phyloP scores from a whole-genome alignment of 2,888 invertebrate species.

The Orthonevra nobilis region DNA sequence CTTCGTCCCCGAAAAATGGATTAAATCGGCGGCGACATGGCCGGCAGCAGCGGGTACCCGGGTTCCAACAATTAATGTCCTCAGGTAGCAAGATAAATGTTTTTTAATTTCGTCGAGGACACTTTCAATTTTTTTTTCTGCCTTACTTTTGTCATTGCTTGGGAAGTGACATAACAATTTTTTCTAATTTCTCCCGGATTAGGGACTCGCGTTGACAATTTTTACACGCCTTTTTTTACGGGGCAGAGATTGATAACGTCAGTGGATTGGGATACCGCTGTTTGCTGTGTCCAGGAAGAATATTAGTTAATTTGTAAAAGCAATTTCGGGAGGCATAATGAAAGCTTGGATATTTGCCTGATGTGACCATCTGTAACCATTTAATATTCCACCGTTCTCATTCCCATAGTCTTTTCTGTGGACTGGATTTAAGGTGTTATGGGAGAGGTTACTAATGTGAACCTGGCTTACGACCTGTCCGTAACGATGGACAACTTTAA shows the following conservation, averaged over 20 bases:
- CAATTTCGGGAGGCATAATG: too few species aligned
- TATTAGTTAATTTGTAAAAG: conserved; percentile 39
- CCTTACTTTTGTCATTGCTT: neutral
- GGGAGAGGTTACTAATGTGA: too few species aligned
- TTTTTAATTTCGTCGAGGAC: conserved; percentile 55
- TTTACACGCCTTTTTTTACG: neutral
- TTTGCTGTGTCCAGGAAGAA: conserved; percentile 20
- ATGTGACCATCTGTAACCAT: too few species aligned
- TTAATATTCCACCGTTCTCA: too few species aligned
- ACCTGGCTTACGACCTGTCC: too few species aligned
- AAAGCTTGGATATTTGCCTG: too few species aligned
- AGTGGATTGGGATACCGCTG: conserved; percentile 33
- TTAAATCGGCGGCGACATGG: conserved; percentile 11
- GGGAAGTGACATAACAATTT: conserved; percentile 13
- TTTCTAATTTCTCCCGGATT: conserved; percentile 47
- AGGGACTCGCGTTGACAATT: conserved; percentile 55
- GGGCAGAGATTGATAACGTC: conserved; percentile 46
- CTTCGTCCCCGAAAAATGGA: conserved; percentile 14
- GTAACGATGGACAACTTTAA: too few species aligned
- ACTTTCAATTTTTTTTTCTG: conserved; percentile 44
- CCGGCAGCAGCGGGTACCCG: neutral
- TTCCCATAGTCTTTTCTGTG: too few species aligned
- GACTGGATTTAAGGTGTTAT: too few species aligned
- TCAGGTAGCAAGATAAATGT: conserved; percentile 62
- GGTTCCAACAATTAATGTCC: conserved; percentile 59